These are phyloP conservation scores for Neelides sp. DNA, from an alignment of 1,140 invertebrate species.

Conservation along the genomic window DNA sequence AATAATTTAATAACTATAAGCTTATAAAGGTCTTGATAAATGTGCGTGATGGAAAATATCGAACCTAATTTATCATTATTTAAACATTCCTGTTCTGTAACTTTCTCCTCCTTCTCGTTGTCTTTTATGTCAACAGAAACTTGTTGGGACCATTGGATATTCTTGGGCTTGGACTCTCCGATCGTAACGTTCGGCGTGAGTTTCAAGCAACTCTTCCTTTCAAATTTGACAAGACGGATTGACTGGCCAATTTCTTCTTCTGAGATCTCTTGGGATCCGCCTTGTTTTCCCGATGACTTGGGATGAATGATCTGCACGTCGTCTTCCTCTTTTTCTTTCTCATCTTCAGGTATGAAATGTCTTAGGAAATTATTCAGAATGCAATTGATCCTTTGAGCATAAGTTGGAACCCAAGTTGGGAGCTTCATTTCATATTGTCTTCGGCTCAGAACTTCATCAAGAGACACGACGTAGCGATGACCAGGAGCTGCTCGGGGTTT, in stretches of 20 bases:
- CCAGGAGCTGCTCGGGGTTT: conserved; percentile 3
- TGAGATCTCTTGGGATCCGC: background rate
- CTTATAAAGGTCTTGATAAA: too few species aligned
- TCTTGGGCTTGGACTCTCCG: conserved; percentile 3
- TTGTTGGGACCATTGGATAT: conserved; percentile 2
- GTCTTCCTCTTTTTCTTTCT: conserved; percentile 2
- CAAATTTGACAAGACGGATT: too few species aligned
- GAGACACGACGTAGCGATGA: conserved; percentile 7
- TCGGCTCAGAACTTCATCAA: background rate
- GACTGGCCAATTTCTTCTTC: background rate
- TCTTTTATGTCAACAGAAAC: background rate
- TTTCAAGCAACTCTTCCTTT: too few species aligned
- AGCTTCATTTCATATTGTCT: background rate
- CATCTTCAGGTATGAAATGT: background rate
- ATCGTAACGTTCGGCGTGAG: too few species aligned
- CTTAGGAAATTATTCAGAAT: background rate
- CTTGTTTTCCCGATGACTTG: background rate
- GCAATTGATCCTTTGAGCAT: conserved; percentile 6
- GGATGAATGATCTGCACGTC: background rate
- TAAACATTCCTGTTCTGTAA: too few species aligned
- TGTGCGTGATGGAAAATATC: too few species aligned
- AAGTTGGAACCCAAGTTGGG: conserved; percentile 8
- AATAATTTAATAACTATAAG: too few species aligned
- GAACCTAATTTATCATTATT: too few species aligned
- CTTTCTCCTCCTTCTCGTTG: background rate